Evolutionary conservation across 2,113 vertebrate genomes (phyloP).

Genomic region (Sigmodon hispidus): DNA sequence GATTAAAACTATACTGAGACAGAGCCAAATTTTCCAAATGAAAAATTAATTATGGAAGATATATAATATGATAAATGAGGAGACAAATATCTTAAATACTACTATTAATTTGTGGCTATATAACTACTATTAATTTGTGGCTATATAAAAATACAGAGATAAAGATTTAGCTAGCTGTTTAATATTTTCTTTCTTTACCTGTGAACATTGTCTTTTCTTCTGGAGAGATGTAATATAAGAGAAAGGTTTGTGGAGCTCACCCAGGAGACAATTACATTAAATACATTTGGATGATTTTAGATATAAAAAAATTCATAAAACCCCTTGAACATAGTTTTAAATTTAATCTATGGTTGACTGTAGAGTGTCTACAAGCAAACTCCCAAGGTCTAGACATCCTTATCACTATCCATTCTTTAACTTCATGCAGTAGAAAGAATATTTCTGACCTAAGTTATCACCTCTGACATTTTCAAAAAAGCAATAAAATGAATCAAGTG

Average conservation of each 20-base stretch:
- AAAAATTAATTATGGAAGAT: slow-evolving; percentile 21
- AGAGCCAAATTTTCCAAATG: slow-evolving; percentile 11
- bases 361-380: slow-evolving; percentile 40
- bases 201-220: slow-evolving; percentile 3
- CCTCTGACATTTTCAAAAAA: slow-evolving; percentile 72
- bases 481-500: slow-evolving; percentile 65
- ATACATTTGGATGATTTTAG: neutral
- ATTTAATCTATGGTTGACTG: neutral
- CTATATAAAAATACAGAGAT: slow-evolving; percentile 20
- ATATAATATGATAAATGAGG: neutral
- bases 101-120: slow-evolving; percentile 37
- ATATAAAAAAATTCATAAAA: slow-evolving; percentile 37
- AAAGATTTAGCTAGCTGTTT: slow-evolving; percentile 20
- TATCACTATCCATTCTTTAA: slow-evolving; percentile 33
- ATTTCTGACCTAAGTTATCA: slow-evolving; percentile 60
- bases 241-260: neutral
- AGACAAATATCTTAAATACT: slow-evolving; percentile 43
- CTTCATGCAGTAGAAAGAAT: slow-evolving; percentile 49
- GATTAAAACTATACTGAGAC: slow-evolving; percentile 50
- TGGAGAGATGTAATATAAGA: neutral
- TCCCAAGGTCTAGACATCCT: neutral
- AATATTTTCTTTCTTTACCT: slow-evolving; percentile 56
- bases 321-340: slow-evolving; percentile 14
- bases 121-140: slow-evolving; percentile 13
- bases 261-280: slow-evolving; percentile 26